Base-by-base conservation (phyloP, 2,888 invertebrate genomes). In the Drosophila meridiana region DNA sequence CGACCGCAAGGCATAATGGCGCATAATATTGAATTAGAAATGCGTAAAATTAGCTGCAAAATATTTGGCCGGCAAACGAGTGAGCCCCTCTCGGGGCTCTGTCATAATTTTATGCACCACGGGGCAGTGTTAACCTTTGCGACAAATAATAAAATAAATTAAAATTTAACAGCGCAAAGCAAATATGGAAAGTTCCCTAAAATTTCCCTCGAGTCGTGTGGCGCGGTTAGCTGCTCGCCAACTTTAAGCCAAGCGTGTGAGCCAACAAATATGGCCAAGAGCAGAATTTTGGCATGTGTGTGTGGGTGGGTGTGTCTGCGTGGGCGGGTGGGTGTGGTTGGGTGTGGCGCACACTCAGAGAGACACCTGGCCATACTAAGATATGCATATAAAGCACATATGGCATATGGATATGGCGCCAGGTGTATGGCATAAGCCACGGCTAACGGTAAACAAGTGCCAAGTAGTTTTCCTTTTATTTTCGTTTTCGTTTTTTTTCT, bases 41-140 rank as follows among this genome's bases (percentile, higher is more conserved):
- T 81, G 82, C 70, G 82, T 86, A 66, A 83, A 83, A 83, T 83
- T 86, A 79, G 72, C 73, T 61, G 59, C 64, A 70, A 75, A 79
- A 79, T 70, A 53, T 67, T 64, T 71, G 26, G 65, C 13, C 68
- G 45, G 53, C 69, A 55, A 34, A 50, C 28, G 76, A 47, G 47
- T 28, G 42, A 53, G 30, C 53, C 2, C 2, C 8, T 2, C 11
- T 6, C 36, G 11, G 2, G n/a, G 14, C 8, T 14, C 28, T 62
- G 52, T 53, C 40, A 69, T 73, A 67, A 77, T 77, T 77, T 50
- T 61, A 64, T 77, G 69, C 77, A 63, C 52, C 65, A 67, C 52
- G 67, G 69, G 56, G 42, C 56, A 70, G 70, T 58, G 69, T 55
- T 64, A 71, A 69, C 73, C 80, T 73, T 69, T 47, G 73, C 57